Conservation (phyloP, 2,113 vertebrate species). For the Sinocyclocheilus anshuiensis region DNA sequence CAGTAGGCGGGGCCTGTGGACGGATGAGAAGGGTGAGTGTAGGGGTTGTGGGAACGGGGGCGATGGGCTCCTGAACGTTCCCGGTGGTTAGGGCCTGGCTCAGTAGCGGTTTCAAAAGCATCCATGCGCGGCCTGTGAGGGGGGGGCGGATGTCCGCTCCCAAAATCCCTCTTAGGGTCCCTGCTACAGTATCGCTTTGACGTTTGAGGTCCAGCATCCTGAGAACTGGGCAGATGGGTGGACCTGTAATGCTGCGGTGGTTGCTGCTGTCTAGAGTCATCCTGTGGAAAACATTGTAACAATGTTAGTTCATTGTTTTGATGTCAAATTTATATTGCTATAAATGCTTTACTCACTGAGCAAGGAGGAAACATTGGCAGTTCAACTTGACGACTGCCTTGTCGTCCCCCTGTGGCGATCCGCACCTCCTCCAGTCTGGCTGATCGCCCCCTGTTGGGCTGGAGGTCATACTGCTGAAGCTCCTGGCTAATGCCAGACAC, state of each 20-base stretch:
- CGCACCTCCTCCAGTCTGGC: conserved; percentile 66
- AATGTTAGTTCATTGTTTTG: not conserved
- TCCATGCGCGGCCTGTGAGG: conserved; percentile 87
- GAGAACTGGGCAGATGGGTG: conserved; percentile 62
- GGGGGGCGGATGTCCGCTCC: conserved; percentile 76
- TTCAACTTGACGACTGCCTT: conserved; percentile 61
- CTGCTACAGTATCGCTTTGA: conserved; percentile 73
- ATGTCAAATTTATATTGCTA: not conserved
- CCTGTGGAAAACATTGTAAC: conserved; percentile 63
- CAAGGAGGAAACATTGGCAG: conserved; percentile 65
- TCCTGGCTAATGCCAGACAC: conserved; percentile 91
- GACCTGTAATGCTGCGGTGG: conserved; percentile 51
- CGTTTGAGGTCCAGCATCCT: conserved; percentile 76
- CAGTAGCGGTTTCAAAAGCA: conserved; percentile 89
- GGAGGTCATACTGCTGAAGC: conserved; percentile 80
- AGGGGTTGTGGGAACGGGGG: conserved; percentile 73
- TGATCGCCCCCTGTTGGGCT: conserved; percentile 62
- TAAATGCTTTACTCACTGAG: conserved; percentile 63
- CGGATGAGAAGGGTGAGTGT: conserved; percentile 71
- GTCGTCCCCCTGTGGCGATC: conserved; percentile 63
- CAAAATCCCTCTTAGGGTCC: conserved; percentile 75
- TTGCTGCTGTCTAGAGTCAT: conserved; percentile 71
- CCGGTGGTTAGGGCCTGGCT: conserved; percentile 76
- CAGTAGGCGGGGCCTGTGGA: conserved; percentile 76
- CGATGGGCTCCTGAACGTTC: conserved; percentile 75